Conservation (phyloP, 2,797 vertebrate species). For the Tiaroga cobitis region DNA sequence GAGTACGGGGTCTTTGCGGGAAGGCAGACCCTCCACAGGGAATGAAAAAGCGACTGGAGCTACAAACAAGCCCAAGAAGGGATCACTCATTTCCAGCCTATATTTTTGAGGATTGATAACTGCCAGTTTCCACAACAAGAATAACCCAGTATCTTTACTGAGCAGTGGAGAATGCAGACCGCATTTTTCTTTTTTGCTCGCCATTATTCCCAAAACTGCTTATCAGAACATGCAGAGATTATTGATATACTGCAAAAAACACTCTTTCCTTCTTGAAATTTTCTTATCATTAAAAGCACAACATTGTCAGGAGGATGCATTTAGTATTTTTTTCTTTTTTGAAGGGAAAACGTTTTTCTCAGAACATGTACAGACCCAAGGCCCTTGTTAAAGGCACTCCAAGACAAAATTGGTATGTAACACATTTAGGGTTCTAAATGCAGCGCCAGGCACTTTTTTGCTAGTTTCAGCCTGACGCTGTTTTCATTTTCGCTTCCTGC, state of each 20-base stretch:
- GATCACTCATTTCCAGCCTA: not conserved
- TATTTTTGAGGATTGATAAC: constrained; percentile 5
- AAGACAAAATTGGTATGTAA: not conserved
- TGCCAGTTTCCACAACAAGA: not conserved
- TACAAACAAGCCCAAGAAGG: not conserved
- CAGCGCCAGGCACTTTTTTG: too few relatives aligned
- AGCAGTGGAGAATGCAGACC: not conserved
- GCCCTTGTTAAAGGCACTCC: not conserved
- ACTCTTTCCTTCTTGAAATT: not conserved
- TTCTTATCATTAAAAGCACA: not conserved
- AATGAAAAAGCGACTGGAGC: constrained; percentile 10
- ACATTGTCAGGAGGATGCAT: not conserved
- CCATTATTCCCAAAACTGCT: not conserved
- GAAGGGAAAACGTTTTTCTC: not conserved
- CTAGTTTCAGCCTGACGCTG: too few relatives aligned
- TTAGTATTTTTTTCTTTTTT: not conserved
- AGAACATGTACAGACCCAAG: not conserved
- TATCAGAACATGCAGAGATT: not conserved
- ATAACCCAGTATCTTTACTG: not conserved
- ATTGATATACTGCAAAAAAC: not conserved
- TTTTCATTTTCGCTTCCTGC: too few relatives aligned
- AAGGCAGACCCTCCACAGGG: not conserved
- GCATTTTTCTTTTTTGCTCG: not conserved
- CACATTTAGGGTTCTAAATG: not conserved
- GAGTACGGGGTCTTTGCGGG: constrained; percentile 10